phyloP scores from a whole-genome alignment of 2,888 invertebrate species.

The Rhabditoides inermis region DNA sequence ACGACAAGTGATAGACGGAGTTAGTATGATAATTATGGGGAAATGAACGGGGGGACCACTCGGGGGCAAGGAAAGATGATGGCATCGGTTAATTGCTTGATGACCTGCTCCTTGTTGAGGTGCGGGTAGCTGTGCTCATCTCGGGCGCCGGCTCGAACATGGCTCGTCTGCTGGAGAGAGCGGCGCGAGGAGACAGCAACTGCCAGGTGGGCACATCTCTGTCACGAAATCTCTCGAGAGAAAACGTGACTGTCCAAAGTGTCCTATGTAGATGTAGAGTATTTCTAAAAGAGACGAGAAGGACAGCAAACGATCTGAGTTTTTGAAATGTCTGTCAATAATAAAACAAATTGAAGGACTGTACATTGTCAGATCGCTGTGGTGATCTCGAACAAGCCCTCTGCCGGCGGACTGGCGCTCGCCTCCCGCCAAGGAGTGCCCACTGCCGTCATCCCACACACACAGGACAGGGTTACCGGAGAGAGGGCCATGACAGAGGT shows the following conservation, averaged over 20 bases:
- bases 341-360: neutral
- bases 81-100: too few species aligned
- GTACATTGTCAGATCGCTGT: slow-evolving; percentile 57
- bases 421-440: slow-evolving; percentile 72
- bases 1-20: too few species aligned
- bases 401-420: slow-evolving; percentile 70
- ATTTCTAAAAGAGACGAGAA: too few species aligned
- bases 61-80: too few species aligned
- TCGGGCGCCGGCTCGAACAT: slow-evolving; percentile 70
- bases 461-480: slow-evolving; percentile 30
- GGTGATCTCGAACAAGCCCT: slow-evolving; percentile 77
- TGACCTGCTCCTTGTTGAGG: too few species aligned
- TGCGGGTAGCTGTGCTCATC: slow-evolving; percentile 75
- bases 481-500: slow-evolving; percentile 27
- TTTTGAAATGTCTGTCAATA: neutral
- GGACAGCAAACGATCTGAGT: neutral
- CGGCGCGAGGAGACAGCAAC: slow-evolving; percentile 62
- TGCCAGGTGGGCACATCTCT: slow-evolving; percentile 68
- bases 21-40: too few species aligned
- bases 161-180: slow-evolving; percentile 73
- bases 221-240: too few species aligned
- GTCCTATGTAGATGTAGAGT: too few species aligned
- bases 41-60: too few species aligned
- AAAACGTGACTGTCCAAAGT: too few species aligned
- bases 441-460: slow-evolving; percentile 57